Base-by-base conservation (phyloP, 2,113 vertebrate species). In the Anhinga rufa region DNA sequence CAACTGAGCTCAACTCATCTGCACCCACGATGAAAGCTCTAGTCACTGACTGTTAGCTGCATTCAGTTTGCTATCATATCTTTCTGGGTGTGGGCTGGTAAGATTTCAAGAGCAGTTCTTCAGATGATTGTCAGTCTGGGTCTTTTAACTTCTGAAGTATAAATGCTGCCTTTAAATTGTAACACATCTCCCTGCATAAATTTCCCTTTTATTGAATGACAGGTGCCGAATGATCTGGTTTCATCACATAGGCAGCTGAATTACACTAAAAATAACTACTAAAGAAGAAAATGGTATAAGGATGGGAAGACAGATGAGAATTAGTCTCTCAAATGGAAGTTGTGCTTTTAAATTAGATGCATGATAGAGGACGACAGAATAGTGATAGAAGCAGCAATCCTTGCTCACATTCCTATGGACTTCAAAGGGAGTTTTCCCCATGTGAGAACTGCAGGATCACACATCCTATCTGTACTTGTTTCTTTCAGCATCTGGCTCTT, bases 351-450 rank as follows among this genome's bases (percentile, higher is more conserved):
- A 94, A 92, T 95, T 34, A 92, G 76, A 52, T 78, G 72, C 42
- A 9, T 75, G 88, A 81, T 88, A 86, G 52, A 81, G 38, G 82
- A 84, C 79, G 86, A 93, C 90, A 94, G 82, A 34, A 88, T 31
- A 90, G 68, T 76, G 88, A 86, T 44, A 48, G 72, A 82, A 95
- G 49, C 76, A 71, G 60, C 90, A 90, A 51, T 75, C 71, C 65
- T 79, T 72, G 12, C 69, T 76, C 16, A 6, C 20, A 38, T 79
- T 91, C 40, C 77, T 54, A 3, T 38, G 74, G 49, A 95, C 77
- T 94, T 97, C 86, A 96, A 92, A 94, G 83, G 36, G 72, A 91
- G 17, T 68, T 94, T 96, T 92, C 26, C 60, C 57, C 58, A 25
- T 60, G 51, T 54, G 91, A 94, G 61, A 54, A 28, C 42, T 61